These are phyloP conservation scores for Nasonovia ribisnigri DNA, from an alignment of 2,888 invertebrate species.

Conservation along the genomic window DNA sequence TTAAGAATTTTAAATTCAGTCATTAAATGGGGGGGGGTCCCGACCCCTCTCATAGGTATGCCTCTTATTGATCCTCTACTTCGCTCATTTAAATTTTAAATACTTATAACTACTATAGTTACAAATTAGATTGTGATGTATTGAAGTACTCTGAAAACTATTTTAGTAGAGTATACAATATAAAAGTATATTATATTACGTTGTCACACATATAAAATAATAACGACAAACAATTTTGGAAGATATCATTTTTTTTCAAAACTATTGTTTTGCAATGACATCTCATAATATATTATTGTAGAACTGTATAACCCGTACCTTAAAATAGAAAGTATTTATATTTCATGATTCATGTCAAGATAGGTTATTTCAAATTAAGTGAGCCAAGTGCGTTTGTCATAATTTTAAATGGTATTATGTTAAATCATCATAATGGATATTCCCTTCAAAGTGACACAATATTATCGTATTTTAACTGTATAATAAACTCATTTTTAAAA, in stretches of 20 bases:
- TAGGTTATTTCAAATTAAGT: neutral
- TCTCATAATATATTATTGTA: neutral
- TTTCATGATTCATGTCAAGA: constrained; percentile 1
- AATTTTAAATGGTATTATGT: neutral
- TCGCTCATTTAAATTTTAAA: neutral
- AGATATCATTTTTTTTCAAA: neutral
- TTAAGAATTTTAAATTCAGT: too few relatives aligned
- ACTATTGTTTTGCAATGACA: neutral
- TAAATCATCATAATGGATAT: neutral
- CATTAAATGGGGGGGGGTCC: too few relatives aligned
- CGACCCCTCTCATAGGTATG: too few relatives aligned
- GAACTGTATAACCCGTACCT: neutral
- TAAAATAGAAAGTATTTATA: neutral
- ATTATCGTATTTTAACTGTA: neutral
- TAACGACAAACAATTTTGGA: neutral
- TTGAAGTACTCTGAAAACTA: neutral
- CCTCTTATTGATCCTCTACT: neutral
- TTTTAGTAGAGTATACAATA: neutral
- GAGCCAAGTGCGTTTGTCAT: neutral
- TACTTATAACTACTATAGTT: neutral
- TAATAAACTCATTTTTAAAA: neutral
- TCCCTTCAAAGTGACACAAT: neutral
- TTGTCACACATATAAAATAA: neutral
- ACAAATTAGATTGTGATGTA: neutral
- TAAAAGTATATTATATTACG: neutral